A percentile compares a stretch with the other conserved stretches of the same genome.
These are phyloP conservation scores for Capitella teleta DNA, from an alignment of 1,140 invertebrate genomes.

Conservation along the genomic window DNA sequence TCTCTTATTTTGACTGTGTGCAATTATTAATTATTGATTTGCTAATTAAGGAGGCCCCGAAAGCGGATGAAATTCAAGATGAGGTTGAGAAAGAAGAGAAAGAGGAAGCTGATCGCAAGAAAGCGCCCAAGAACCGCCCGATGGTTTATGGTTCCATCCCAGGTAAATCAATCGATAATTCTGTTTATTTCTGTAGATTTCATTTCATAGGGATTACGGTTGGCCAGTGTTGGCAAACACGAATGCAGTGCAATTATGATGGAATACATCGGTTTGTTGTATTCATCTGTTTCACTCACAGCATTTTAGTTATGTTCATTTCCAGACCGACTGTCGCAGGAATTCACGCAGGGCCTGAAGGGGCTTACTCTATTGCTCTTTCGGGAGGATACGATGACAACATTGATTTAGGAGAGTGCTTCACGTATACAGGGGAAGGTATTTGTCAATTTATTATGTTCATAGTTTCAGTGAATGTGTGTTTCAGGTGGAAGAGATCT, in stretches of 20 bases:
- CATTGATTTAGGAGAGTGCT: constrained; percentile 36
- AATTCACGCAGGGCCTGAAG: constrained; percentile 37
- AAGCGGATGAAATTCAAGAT: constrained; percentile 10
- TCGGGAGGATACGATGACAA: constrained; percentile 41
- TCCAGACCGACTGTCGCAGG: constrained; percentile 41
- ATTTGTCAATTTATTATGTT: background rate
- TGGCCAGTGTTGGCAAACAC: constrained; percentile 33
- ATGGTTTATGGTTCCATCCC: constrained; percentile 24
- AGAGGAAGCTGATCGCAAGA: constrained; percentile 10
- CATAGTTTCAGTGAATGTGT: background rate
- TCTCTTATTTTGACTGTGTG: background rate
- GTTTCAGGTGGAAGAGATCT: constrained; percentile 35
- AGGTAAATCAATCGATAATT: constrained; percentile 14
- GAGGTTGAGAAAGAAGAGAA: constrained; percentile 13
- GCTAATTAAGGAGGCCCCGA: constrained; percentile 1
- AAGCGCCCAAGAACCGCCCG: constrained; percentile 18
- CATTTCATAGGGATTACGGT: constrained; percentile 46
- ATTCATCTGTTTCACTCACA: no score
- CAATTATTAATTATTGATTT: background rate
- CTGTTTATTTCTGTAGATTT: constrained; percentile 43
- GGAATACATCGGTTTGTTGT: constrained; percentile 42
- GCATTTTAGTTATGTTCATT: no score
- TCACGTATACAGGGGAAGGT: constrained; percentile 42
- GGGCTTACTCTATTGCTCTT: constrained; percentile 38
- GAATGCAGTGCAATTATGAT: constrained; percentile 37